Evolutionary conservation across 2,797 vertebrate species (phyloP).

Genomic region (Harpagifer antarcticus): DNA sequence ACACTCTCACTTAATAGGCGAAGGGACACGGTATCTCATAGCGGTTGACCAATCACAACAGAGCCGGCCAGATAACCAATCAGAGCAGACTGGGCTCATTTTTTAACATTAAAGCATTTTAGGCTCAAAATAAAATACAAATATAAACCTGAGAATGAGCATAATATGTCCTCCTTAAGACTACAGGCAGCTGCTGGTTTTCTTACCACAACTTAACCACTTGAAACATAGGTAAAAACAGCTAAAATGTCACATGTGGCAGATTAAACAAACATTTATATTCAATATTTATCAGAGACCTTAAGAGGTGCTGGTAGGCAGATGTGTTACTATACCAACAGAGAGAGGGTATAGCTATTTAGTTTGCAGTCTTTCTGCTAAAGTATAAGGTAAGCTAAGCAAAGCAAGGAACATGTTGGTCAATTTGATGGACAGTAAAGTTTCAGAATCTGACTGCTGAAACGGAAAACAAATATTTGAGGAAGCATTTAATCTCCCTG

Average conservation of each 20-base stretch:
- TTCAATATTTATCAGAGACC: neutral
- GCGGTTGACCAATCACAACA: too few species aligned
- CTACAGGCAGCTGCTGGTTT: too few species aligned
- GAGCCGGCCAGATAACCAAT: too few species aligned
- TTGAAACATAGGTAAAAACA: neutral
- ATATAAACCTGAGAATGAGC: too few species aligned
- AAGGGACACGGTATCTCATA: too few species aligned
- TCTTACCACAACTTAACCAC: too few species aligned
- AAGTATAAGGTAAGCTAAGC: neutral
- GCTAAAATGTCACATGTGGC: too few species aligned
- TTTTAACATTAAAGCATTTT: too few species aligned
- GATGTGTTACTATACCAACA: neutral
- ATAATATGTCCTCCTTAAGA: too few species aligned
- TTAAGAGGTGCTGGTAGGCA: neutral
- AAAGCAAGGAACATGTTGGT: neutral
- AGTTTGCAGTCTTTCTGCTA: neutral
- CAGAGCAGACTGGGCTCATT: too few species aligned
- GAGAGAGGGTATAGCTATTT: neutral
- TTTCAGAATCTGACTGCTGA: neutral
- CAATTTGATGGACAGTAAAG: neutral
- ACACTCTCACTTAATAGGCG: too few species aligned
- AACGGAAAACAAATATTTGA: neutral
- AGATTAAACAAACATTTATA: neutral
- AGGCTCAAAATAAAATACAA: too few species aligned
- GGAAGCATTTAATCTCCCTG: neutral